phyloP scores from a whole-genome alignment of 2,797 vertebrate species.

The Spinus pinus region DNA sequence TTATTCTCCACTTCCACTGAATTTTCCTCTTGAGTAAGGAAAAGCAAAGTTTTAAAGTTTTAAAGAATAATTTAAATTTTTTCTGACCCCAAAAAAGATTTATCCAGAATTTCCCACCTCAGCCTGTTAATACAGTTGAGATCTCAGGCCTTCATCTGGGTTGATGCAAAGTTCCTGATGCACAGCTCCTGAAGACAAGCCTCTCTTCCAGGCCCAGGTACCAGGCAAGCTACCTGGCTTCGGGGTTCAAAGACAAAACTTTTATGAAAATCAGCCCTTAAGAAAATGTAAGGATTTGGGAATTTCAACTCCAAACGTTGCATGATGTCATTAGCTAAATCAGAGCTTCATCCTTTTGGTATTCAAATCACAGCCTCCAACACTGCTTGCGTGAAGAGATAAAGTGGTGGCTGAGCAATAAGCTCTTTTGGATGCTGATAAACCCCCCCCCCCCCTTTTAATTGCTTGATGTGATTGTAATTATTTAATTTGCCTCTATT shows the following conservation, averaged over 20 bases:
- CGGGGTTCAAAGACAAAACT: neutral
- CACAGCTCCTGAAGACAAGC: neutral
- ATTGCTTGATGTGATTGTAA: neutral
- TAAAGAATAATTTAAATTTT: neutral
- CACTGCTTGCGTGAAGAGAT: neutral
- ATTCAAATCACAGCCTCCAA: neutral
- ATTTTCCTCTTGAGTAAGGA: neutral
- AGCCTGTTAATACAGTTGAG: neutral
- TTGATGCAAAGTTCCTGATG: neutral
- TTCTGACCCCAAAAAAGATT: neutral
- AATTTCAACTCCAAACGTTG: neutral
- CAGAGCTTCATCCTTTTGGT: neutral
- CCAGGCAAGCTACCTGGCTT: neutral
- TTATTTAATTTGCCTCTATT: neutral
- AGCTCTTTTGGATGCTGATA: neutral
- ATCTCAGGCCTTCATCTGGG: neutral
- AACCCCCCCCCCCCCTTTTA: neutral
- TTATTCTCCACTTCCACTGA: neutral
- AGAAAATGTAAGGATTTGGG: neutral
- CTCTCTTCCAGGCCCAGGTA: neutral
- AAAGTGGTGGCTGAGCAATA: neutral
- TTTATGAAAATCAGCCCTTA: neutral
- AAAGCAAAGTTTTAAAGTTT: neutral
- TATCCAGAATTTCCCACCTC: neutral
- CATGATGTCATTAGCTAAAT: neutral